phyloP scores from a whole-genome alignment of 2,113 vertebrate genomes.

The Seriola dumerili region DNA sequence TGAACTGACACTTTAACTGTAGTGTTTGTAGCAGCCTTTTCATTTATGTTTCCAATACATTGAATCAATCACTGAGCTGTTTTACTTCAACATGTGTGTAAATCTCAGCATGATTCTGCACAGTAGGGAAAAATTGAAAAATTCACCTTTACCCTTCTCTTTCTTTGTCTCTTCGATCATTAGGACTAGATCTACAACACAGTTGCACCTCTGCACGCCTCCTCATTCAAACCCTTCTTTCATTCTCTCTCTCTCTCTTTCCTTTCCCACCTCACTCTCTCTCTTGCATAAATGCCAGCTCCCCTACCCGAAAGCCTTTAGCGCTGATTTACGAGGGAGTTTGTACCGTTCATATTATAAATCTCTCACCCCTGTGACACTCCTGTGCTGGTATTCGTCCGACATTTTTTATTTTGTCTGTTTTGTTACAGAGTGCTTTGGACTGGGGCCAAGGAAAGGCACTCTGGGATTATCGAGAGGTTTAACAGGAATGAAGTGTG shows the following conservation, averaged over 20 bases:
- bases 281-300: conserved; percentile 82
- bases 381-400: conserved; percentile 91
- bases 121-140: background rate
- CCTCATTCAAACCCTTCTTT: conserved; percentile 46
- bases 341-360: conserved; percentile 88
- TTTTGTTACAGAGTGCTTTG: conserved; percentile 86
- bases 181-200: conserved; percentile 15
- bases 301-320: conserved; percentile 84
- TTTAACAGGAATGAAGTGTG: conserved; percentile 79
- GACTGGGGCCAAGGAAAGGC: conserved; percentile 89
- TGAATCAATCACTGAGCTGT: background rate
- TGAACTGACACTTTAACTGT: conserved; percentile 9
- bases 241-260: background rate
- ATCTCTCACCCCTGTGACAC: conserved; percentile 89
- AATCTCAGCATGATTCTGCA: background rate
- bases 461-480: conserved; percentile 85
- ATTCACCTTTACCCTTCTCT: background rate
- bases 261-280: background rate
- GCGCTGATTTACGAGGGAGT: conserved; percentile 89
- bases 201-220: conserved; percentile 25
- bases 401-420: conserved; percentile 87
- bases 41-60: background rate
- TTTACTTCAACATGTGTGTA: background rate
- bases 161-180: conserved; percentile 9
- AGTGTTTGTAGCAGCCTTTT: no score